Evolutionary conservation across 1,140 invertebrate genomes (phyloP), one percentile per base, ranked within the genome.

Genomic region (Drosophila suzukii): DNA sequence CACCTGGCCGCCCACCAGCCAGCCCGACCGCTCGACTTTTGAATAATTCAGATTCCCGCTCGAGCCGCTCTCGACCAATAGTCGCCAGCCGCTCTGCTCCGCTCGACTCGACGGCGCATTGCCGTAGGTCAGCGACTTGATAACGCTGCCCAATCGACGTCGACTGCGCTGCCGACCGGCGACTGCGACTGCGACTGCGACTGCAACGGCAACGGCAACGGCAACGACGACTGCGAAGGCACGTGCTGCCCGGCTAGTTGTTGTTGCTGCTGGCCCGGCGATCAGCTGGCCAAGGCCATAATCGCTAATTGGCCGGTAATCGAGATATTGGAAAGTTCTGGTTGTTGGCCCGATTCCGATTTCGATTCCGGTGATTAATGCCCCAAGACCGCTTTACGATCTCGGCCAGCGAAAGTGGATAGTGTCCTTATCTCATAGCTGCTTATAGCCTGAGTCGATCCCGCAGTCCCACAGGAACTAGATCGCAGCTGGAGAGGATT

Each of bases 51-150:
- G 10, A 30, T 34, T 6, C 34, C 34, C 46, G 24, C 58, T 43
- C 49, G 17, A 2, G n/a, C 11, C 20, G 32, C 43, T 46, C 24
- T 12, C 15, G 1, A 10, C n/a, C 20, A 20, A 20, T 2, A 20
- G 20, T 20, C 20, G 20, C 20, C 20, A 2, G 39, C 61, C 30
- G 32, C 15, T 7, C n/a, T 11, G 30, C 61, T 38, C 41, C 15
- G 15, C 44, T 30, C 36, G 15, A 12, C 4, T 38, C 36, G 32
- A 44, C 15, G 10, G 11, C 20, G 47, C 68, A 68, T 85, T 85
- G 83, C 32, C 54, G 83, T 86, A 86, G 82, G 82, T 86, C 82
- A 88, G 79, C 83, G 71, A 88, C 82, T 72, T 78, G 82, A 86
- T 86, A 86, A 74, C 56, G 50, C 56, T 53, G 66, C 32, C 32